Conservation (phyloP, 2,888 invertebrate genomes). For the Dynastes grantii region DNA sequence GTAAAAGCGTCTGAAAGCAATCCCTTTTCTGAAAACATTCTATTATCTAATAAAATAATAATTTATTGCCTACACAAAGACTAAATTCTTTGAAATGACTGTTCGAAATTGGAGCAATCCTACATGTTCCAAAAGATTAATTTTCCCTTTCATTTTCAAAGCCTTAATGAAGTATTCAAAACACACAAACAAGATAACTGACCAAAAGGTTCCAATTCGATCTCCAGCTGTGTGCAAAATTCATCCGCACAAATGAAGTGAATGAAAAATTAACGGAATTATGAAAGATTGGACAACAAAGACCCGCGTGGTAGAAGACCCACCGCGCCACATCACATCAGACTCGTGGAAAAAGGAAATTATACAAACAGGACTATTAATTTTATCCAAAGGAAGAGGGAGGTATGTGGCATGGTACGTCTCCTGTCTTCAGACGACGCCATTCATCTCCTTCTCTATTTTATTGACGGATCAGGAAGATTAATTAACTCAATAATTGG, state of each 20-base stretch:
- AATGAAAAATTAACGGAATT: slow-evolving; percentile 29
- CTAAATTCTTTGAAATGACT: too few relatives aligned
- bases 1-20: too few relatives aligned
- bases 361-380: slow-evolving; percentile 45
- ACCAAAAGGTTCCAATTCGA: too few relatives aligned
- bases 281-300: background rate
- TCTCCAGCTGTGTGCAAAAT: too few relatives aligned
- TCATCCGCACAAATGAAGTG: background rate
- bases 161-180: too few relatives aligned
- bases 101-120: too few relatives aligned
- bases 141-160: too few relatives aligned
- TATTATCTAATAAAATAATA: too few relatives aligned
- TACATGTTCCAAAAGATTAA: too few relatives aligned
- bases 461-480: slow-evolving; percentile 27
- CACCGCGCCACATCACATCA: background rate
- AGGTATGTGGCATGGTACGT: slow-evolving; percentile 35
- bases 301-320: background rate
- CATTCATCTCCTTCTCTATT: slow-evolving; percentile 30
- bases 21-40: too few relatives aligned
- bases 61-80: too few relatives aligned
- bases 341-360: background rate
- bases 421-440: background rate
- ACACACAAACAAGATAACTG: too few relatives aligned
- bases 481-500: slow-evolving; percentile 46
- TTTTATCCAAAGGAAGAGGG: slow-evolving; percentile 15